Evolutionary conservation across 2,888 invertebrate species (phyloP).

Genomic region (Linyphia triangularis): DNA sequence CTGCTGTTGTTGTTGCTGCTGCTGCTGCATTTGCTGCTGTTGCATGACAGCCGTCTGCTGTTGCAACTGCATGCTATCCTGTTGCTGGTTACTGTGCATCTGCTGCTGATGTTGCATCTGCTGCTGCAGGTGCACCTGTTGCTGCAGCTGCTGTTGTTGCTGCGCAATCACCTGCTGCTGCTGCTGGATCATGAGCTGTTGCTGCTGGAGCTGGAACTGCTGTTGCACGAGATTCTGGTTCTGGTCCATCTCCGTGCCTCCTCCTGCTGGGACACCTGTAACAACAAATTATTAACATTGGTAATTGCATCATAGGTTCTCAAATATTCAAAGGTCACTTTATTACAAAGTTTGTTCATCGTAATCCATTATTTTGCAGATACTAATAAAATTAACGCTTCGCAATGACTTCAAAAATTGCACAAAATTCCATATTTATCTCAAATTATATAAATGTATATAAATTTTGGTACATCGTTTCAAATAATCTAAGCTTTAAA

Average conservation of each 20-base stretch:
- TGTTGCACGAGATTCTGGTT: conserved; percentile 75
- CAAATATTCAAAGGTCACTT: no score
- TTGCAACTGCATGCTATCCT: conserved; percentile 76
- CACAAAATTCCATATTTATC: no score
- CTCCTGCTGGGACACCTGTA: no score
- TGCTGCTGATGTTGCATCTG: conserved; percentile 75
- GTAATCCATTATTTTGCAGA: no score
- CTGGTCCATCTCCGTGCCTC: conserved; percentile 75
- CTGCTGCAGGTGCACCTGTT: conserved; percentile 68
- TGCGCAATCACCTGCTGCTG: conserved; percentile 77
- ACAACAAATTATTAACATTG: no score
- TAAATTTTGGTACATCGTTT: no score
- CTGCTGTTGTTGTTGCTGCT: conserved; percentile 67
- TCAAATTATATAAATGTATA: no score
- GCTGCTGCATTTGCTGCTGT: conserved; percentile 76
- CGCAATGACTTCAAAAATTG: no score
- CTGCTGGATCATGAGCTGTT: conserved; percentile 78
- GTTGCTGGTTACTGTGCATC: conserved; percentile 34
- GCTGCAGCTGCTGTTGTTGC: conserved; percentile 76
- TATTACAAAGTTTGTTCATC: no score
- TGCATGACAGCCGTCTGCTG: conserved; percentile 68
- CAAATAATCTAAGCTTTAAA: no score
- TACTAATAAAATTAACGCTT: no score
- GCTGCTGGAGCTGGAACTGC: conserved; percentile 80
- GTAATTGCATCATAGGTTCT: no score